phyloP scores from a whole-genome alignment of 2,888 invertebrate genomes.

The Priocnemis perturbator region DNA sequence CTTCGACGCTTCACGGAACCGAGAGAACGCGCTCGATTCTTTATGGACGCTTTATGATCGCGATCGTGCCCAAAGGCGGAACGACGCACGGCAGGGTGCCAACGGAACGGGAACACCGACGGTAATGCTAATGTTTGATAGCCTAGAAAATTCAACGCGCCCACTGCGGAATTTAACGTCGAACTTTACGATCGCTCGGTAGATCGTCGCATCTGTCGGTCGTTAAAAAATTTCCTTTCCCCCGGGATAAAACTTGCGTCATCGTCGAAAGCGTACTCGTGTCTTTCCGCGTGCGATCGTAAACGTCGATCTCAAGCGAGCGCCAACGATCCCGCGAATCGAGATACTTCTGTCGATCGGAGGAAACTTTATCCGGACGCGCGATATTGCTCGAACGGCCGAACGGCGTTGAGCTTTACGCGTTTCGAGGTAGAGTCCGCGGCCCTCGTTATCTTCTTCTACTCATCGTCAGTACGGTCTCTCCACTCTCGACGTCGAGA shows the following conservation, averaged over 20 bases:
- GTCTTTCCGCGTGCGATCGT: too few relatives aligned
- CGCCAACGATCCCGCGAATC: too few relatives aligned
- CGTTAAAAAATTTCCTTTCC: conserved; percentile 27
- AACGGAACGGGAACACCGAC: conserved; percentile 25
- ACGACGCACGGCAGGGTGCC: conserved; percentile 30
- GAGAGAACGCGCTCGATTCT: conserved; percentile 15
- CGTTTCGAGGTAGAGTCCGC: too few relatives aligned
- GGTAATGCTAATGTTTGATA: conserved; percentile 36
- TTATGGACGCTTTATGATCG: conserved; percentile 39
- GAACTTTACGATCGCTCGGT: conserved; percentile 31
- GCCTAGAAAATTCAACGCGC: conserved; percentile 40
- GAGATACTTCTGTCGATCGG: too few relatives aligned
- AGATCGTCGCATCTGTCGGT: conserved; percentile 12
- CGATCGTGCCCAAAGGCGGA: conserved; percentile 15
- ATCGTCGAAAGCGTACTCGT: too few relatives aligned
- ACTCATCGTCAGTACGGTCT: too few relatives aligned
- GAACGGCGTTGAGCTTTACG: too few relatives aligned
- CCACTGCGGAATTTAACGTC: conserved; percentile 16
- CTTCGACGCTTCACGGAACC: conserved; percentile 14
- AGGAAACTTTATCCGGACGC: too few relatives aligned
- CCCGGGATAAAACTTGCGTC: neutral
- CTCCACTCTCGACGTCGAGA: too few relatives aligned
- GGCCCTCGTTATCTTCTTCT: too few relatives aligned
- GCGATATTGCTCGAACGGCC: too few relatives aligned
- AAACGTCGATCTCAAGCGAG: too few relatives aligned